Conservation (phyloP, 2,113 vertebrate genomes). For the Zosterops borbonicus region DNA sequence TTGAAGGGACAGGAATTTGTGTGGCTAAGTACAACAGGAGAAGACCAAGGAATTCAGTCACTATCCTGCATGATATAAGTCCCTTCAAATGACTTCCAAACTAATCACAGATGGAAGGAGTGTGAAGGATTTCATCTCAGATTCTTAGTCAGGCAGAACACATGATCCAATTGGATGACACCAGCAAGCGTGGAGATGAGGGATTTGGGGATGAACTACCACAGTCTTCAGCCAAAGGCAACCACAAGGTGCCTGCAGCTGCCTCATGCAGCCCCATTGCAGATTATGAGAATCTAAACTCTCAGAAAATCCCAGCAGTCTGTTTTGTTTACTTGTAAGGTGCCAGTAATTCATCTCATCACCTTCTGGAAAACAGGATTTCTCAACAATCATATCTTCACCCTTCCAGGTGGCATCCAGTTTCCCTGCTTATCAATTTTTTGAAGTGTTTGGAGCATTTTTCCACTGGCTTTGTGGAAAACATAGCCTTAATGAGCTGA, state of each 20-base stretch:
- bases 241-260: not conserved
- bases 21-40: not conserved
- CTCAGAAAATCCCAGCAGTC: not conserved
- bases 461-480: not conserved
- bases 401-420: not conserved
- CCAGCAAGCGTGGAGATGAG: not conserved
- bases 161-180: not conserved
- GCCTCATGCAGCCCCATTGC: not conserved
- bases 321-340: not conserved
- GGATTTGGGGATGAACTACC: not conserved
- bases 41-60: not conserved
- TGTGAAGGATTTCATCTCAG: not conserved
- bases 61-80: not conserved
- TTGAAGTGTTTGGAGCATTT: not conserved
- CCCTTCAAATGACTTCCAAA: not conserved
- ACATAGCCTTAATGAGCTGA: not conserved
- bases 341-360: not conserved
- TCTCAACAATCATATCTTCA: not conserved
- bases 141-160: not conserved
- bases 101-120: not conserved
- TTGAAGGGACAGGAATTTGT: not conserved
- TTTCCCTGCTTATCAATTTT: not conserved
- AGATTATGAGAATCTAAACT: not conserved
- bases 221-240: not conserved
- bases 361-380: not conserved